A percentile compares a stretch with the other conserved stretches of the same genome.
Conservation (phyloP, 2,888 invertebrate genomes). For the Epirrhoe tristata region DNA sequence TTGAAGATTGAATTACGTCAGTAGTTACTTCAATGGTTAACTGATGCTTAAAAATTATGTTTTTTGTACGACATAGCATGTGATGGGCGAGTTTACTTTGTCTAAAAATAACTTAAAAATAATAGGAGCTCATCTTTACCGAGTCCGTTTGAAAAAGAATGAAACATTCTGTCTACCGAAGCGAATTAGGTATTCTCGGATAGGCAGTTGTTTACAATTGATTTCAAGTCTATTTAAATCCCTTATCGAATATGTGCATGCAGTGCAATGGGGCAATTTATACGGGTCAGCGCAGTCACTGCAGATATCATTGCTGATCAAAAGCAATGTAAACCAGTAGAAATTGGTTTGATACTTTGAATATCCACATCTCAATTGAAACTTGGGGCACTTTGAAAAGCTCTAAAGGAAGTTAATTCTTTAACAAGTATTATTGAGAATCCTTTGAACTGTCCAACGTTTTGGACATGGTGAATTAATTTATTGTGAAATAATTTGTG, state of each 20-base stretch:
- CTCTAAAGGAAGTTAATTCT: neutral
- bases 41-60: too few species aligned
- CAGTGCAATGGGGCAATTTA: constrained; percentile 24
- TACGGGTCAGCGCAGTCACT: constrained; percentile 21
- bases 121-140: neutral
- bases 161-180: neutral
- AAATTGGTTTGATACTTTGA: constrained; percentile 10
- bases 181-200: neutral
- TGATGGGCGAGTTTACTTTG: neutral
- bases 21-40: too few species aligned
- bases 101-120: neutral
- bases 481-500: too few species aligned
- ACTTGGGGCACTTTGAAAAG: neutral
- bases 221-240: constrained; percentile 13
- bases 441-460: neutral
- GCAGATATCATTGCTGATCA: constrained; percentile 14
- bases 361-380: neutral
- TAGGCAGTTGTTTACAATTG: constrained; percentile 9
- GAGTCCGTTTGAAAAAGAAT: too few species aligned
- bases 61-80: neutral
- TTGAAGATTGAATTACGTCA: too few species aligned
- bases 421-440: neutral
- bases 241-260: constrained; percentile 26
- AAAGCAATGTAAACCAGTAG: neutral
- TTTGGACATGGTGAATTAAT: neutral